Percentiles rank a stretch among this genome's conserved stretches.
These are phyloP conservation scores for Sandelia bainsii DNA, from an alignment of 2,797 vertebrate genomes.

Conservation along the genomic window DNA sequence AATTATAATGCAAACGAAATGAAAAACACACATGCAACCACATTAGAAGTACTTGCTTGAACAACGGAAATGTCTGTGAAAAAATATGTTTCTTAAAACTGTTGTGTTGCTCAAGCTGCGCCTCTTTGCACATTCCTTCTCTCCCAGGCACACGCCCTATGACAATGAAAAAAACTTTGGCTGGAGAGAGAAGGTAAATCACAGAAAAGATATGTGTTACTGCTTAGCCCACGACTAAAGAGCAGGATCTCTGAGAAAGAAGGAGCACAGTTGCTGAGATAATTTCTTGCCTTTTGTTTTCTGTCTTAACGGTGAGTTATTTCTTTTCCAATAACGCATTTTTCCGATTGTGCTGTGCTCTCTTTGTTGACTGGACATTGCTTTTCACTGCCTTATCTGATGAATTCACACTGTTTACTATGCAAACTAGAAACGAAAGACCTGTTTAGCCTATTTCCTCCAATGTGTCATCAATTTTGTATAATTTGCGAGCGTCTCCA, in stretches of 20 bases:
- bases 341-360: background rate
- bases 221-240: conserved; percentile 58
- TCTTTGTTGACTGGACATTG: background rate
- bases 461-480: conserved; percentile 66
- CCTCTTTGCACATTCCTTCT: conserved; percentile 78
- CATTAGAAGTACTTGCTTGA: background rate
- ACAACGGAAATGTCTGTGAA: conserved; percentile 20
- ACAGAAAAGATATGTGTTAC: conserved; percentile 80
- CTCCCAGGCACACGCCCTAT: conserved; percentile 83
- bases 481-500: conserved; percentile 55
- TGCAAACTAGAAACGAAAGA: conserved; percentile 24
- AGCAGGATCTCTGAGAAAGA: conserved; percentile 61
- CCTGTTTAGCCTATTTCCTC: conserved; percentile 48
- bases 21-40: background rate
- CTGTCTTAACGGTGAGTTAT: conserved; percentile 59
- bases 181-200: conserved; percentile 77
- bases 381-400: background rate
- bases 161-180: conserved; percentile 72
- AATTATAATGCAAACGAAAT: background rate
- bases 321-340: background rate
- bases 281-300: conserved; percentile 26
- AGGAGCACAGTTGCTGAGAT: conserved; percentile 27
- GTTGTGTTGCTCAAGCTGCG: conserved; percentile 63
- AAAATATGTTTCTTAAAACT: conserved; percentile 25
- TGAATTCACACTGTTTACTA: background rate